Percentiles rank a stretch among this genome's conserved stretches.
Evolutionary conservation across 2,113 vertebrate genomes (phyloP).

Genomic region (Phaethon lepturus): DNA sequence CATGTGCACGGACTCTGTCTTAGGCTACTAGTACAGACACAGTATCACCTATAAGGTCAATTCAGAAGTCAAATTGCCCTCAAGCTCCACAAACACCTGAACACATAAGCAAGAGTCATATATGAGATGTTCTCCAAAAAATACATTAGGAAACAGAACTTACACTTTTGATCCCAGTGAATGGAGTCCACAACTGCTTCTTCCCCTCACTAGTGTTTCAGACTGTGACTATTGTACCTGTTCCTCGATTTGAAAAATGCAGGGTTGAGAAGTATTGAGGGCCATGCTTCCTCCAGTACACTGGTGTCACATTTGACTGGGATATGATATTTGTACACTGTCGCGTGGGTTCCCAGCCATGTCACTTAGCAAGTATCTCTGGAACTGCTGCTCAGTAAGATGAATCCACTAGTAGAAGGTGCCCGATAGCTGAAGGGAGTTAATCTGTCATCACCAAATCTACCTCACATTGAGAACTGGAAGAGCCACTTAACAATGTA

Average conservation of each 20-base stretch:
- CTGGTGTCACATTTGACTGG: fast-evolving
- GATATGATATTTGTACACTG: neutral
- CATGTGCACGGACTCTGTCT: neutral
- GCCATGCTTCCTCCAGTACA: neutral
- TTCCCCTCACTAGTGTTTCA: neutral
- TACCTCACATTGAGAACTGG: neutral
- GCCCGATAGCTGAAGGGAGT: neutral
- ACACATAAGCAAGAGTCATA: neutral
- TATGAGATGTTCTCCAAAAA: neutral
- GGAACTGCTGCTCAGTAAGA: neutral
- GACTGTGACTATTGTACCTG: neutral
- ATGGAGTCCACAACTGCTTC: neutral
- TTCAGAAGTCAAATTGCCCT: neutral
- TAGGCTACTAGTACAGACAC: neutral
- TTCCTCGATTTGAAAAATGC: neutral
- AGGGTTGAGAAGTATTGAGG: neutral
- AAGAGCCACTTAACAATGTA: neutral
- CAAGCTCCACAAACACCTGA: neutral
- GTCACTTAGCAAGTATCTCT: neutral
- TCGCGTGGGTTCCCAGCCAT: fast-evolving
- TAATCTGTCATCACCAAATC: neutral
- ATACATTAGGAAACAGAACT: neutral
- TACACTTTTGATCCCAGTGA: neutral
- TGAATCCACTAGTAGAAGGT: neutral
- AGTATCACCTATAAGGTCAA: neutral